Base-by-base conservation (phyloP, 37 sponge, comb jelly and placozoan genomes). In the Halichondria panicea region DNA sequence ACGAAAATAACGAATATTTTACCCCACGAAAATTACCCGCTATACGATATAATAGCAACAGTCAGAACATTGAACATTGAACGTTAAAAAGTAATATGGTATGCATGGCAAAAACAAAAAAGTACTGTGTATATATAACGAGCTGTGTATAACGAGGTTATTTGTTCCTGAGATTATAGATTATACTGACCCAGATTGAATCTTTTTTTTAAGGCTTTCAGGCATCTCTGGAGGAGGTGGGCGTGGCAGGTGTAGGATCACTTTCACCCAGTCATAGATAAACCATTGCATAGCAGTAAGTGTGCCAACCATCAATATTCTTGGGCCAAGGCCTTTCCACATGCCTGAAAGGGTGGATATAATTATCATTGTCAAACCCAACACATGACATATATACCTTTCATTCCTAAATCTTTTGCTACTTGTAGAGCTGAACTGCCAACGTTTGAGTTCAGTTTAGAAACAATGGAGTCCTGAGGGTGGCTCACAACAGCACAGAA, bases 141-240 rank as follows among this genome's bases (percentile, higher is more conserved):
- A n/a, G n/a, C n/a, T n/a, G n/a, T n/a, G n/a, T n/a, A n/a, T n/a
- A n/a, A n/a, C n/a, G n/a, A n/a, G n/a, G n/a, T n/a, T n/a, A n/a
- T n/a, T n/a, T n/a, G n/a, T n/a, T n/a, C n/a, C n/a, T n/a, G n/a
- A n/a, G n/a, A n/a, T n/a, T n/a, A n/a, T n/a, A n/a, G n/a, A n/a
- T n/a, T n/a, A n/a, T n/a, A 79, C 53, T 22, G 58, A 57, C 28
- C 62, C 72, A 46, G 58, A 81, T 21, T n/a, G n/a, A n/a, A 87
- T 57, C 56, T 89, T 93, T 35, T 74, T 74, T 63, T 89, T 94
- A 54, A 94, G 62, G 53, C 90, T 90, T 56, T 94, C 95, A 33
- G 95, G 95, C 95, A 94, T 94, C 19, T 57, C 80, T 3, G 95
- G 95, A 22, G 95, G 95, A 45, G 95, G 95, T 44, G 95, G 95